A percentile compares a stretch with the other conserved stretches of the same genome.
Conservation (phyloP, 2,888 invertebrate species). For the Zaprionus lineosus region DNA sequence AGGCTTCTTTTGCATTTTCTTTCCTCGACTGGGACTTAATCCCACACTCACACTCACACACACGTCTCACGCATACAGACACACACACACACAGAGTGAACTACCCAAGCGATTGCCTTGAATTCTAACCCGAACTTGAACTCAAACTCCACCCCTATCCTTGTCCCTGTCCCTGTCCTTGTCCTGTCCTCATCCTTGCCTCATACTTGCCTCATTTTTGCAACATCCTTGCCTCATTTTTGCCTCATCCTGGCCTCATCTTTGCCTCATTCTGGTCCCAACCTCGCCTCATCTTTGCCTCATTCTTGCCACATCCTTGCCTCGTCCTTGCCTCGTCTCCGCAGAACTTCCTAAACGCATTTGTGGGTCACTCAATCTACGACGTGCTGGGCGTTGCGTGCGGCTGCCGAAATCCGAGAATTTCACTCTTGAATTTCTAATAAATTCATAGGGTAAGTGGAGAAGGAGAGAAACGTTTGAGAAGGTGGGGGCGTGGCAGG, state of each 20-base stretch:
- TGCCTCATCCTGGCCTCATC: slow-evolving; percentile 73
- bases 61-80: background rate
- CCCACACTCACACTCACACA: slow-evolving; percentile 4
- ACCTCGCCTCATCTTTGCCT: background rate
- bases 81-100: slow-evolving; percentile 1
- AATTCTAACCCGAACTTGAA: slow-evolving; percentile 1
- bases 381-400: slow-evolving; percentile 51
- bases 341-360: slow-evolving; percentile 24
- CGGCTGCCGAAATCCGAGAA: slow-evolving; percentile 57
- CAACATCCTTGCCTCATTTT: slow-evolving; percentile 42
- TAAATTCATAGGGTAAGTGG: slow-evolving; percentile 63
- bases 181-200: background rate
- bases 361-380: slow-evolving; percentile 68
- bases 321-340: background rate
- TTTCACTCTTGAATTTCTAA: slow-evolving; percentile 76
- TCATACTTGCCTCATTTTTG: background rate
- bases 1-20: background rate
- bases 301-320: background rate
- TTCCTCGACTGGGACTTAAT: background rate
- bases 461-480: background rate
- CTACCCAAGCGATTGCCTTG: background rate
- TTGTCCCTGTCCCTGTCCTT: background rate
- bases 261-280: too few relatives aligned
- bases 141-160: slow-evolving; percentile 1
- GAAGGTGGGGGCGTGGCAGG: slow-evolving; percentile 4